Conservation (phyloP, 2,888 invertebrate species). For the Sarcophaga rosellei region DNA sequence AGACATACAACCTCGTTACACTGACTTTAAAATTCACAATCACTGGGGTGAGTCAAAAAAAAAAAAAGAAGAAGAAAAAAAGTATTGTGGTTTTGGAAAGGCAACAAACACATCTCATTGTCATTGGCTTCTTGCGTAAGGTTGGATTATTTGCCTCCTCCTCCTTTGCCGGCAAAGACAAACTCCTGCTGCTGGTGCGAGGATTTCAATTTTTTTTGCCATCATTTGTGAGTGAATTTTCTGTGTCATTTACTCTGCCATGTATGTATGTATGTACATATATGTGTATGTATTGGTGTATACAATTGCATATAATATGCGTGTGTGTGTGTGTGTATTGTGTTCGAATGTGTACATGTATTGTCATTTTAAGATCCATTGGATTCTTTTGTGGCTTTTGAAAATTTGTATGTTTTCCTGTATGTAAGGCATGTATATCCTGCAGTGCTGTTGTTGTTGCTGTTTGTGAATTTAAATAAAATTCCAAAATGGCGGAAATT, state of each 20-base stretch:
- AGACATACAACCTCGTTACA: background rate
- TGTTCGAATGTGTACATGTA: conserved; percentile 44
- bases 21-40: background rate
- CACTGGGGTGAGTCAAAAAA: background rate
- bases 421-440: too few species aligned
- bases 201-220: background rate
- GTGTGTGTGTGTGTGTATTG: background rate
- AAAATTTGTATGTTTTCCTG: conserved; percentile 52
- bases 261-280: background rate
- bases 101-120: conserved; percentile 52
- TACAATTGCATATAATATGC: background rate
- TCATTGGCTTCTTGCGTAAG: conserved; percentile 67
- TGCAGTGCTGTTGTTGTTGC: background rate
- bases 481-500: conserved; percentile 74
- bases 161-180: background rate
- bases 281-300: background rate
- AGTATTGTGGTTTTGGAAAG: conserved; percentile 25
- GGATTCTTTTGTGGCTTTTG: conserved; percentile 74
- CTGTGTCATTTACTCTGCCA: too few species aligned
- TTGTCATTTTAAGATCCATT: conserved; percentile 77
- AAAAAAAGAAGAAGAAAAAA: background rate
- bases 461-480: conserved; percentile 54
- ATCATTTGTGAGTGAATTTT: background rate
- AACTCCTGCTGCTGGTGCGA: too few species aligned
- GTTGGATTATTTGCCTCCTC: conserved; percentile 8